phyloP scores from a whole-genome alignment of 1,140 invertebrate species.

The Vanessa tameamea region DNA sequence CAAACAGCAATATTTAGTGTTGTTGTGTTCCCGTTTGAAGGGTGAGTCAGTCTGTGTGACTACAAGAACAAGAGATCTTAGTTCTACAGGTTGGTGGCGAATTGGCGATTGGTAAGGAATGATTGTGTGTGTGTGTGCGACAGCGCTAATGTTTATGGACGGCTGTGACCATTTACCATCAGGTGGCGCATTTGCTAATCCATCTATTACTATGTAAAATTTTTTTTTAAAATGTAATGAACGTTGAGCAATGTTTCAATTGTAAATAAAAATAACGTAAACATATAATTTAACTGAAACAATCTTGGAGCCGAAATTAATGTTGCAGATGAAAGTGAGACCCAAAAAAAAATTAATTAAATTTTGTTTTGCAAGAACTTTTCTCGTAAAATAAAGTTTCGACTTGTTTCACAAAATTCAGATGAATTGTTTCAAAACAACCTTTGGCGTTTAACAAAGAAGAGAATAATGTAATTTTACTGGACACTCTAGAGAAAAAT shows the following conservation, averaged over 20 bases:
- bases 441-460: slow-evolving; percentile 20
- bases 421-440: slow-evolving; percentile 28
- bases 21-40: too few relatives aligned
- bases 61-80: too few relatives aligned
- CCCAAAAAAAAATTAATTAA: not conserved
- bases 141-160: too few relatives aligned
- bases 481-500: not conserved
- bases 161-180: too few relatives aligned
- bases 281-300: not conserved
- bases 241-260: not conserved
- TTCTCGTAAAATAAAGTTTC: slow-evolving; percentile 37
- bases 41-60: too few relatives aligned
- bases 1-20: too few relatives aligned
- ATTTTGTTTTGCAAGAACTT: slow-evolving; percentile 41
- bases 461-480: slow-evolving; percentile 3
- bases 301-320: slow-evolving; percentile 17
- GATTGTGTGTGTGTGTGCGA: too few relatives aligned
- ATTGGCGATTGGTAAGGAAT: too few relatives aligned
- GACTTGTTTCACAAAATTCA: slow-evolving; percentile 23
- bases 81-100: too few relatives aligned
- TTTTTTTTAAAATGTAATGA: not conserved
- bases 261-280: not conserved
- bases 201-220: too few relatives aligned
- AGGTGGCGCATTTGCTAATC: too few relatives aligned
- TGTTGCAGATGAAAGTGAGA: slow-evolving; percentile 10